A percentile compares a stretch with the other conserved stretches of the same genome.
phyloP scores from a whole-genome alignment of 2,888 invertebrate species.

The Penaeus monodon region DNA sequence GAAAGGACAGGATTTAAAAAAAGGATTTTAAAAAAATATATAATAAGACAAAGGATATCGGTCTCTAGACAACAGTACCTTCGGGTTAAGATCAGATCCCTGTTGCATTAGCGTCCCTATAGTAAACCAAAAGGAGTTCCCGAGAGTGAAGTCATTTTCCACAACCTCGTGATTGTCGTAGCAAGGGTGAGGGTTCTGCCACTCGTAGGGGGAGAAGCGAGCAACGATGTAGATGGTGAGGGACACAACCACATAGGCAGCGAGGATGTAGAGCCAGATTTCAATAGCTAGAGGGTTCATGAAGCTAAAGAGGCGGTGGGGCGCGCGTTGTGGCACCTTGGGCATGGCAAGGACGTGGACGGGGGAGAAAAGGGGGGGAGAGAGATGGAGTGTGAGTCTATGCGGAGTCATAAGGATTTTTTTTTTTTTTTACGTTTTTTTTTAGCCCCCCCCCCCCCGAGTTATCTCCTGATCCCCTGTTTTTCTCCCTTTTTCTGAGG shows the following conservation, averaged over 20 bases:
- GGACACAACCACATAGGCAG: conserved; percentile 84
- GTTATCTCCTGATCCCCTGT: no score
- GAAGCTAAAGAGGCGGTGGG: conserved; percentile 81
- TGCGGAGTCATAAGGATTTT: no score
- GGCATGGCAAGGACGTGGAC: not conserved
- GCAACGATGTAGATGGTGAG: conserved; percentile 84
- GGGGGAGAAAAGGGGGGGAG: not conserved
- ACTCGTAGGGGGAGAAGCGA: conserved; percentile 80
- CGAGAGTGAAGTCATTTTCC: conserved; percentile 74
- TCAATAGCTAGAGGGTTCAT: conserved; percentile 88
- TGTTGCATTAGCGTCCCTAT: conserved; percentile 76
- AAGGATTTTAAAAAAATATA: not conserved
- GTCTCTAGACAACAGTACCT: conserved; percentile 58
- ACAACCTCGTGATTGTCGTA: conserved; percentile 66
- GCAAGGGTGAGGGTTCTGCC: conserved; percentile 71
- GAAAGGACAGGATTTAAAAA: not conserved
- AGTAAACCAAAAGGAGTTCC: conserved; percentile 75
- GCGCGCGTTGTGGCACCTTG: conserved; percentile 56
- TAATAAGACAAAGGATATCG: not conserved
- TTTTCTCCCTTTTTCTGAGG: no score
- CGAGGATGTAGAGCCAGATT: conserved; percentile 87
- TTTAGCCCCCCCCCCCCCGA: no score
- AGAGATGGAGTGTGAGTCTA: no score
- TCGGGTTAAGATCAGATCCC: conserved; percentile 72
- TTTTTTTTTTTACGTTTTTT: no score